Conservation (phyloP, 1,140 invertebrate species). For the Caenorhabditis tropicalis region DNA sequence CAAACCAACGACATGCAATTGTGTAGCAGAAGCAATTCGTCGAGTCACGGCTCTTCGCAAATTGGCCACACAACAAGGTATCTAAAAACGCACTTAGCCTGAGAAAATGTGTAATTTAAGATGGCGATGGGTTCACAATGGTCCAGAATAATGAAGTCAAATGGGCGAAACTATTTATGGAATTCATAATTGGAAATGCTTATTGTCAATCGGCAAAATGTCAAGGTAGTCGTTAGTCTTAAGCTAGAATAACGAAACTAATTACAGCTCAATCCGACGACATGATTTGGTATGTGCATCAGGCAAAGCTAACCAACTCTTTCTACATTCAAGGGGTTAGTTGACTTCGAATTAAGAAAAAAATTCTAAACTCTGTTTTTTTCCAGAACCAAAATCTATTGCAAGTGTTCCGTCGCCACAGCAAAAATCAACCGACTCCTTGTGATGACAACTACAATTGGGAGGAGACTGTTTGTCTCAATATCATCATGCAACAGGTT, state of each 20-base stretch:
- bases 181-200: conserved; percentile 54
- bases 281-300: conserved; percentile 62
- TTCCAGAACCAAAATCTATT: conserved; percentile 48
- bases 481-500: conserved; percentile 93
- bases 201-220: conserved; percentile 47
- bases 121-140: conserved; percentile 53
- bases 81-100: background rate
- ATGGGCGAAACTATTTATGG: conserved; percentile 65
- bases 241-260: conserved; percentile 47
- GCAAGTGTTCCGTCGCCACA: conserved; percentile 88
- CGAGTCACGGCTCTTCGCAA: conserved; percentile 44
- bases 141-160: conserved; percentile 57
- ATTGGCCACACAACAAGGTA: conserved; percentile 30
- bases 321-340: conserved; percentile 54
- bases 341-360: background rate
- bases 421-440: conserved; percentile 87
- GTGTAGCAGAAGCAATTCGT: conserved; percentile 37
- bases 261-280: conserved; percentile 66
- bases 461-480: conserved; percentile 98
- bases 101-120: conserved; percentile 3
- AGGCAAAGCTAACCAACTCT: conserved; percentile 39
- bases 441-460: conserved; percentile 94
- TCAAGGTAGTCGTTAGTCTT: no score
- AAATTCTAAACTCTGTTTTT: background rate
- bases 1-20: conserved; percentile 25